Base-by-base conservation (phyloP, 2,888 invertebrate species). In the Drosophila recens region DNA sequence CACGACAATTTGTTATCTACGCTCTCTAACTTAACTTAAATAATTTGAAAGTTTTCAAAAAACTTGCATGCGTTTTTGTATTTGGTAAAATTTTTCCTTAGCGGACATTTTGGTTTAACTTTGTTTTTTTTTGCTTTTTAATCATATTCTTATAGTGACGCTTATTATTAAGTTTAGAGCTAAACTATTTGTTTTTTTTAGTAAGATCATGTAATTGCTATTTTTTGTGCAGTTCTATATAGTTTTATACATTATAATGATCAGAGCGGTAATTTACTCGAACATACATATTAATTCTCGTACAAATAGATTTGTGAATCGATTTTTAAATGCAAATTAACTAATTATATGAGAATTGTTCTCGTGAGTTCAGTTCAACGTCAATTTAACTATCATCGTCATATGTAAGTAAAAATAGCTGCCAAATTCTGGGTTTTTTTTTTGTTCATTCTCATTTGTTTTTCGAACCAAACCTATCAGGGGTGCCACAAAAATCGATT, bases 291-390 rank as follows among this genome's bases (percentile, higher is more conserved):
- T 10, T n/a, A n/a, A 13, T 27, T 34, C 17, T 40, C 27, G 17
- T 30, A 10, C 6, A 13, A 9, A 11, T 23, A 30, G 23, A 13
- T 17, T 30, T 54, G 30, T 17, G 51, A 75, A 57, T 66, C 34
- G 15, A 76, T 61, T 34, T 49, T 73, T 82, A 86, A 86, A 86
- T 86, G 81, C 84, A 83, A 64, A 67, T 68, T 49, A 66, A 63
- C 76, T 78, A 68, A 68, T 62, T 74, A 38, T 77, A 70, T 74
- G 79, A 81, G 79, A 80, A 80, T 75, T 68, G 17, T 78, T 72
- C 61, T 75, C 56, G 52, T 73, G 52, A 76, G 54, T 76, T 73
- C 64, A 72, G 79, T 75, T 68, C 68, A 49, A 49, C 59, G 48
- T 46, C 42, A 42, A 3, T 17, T 42, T 17, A 43, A 11, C 5